Evolutionary conservation across 2,113 vertebrate genomes (phyloP), one percentile per base, ranked within the genome.

Genomic region (Myotis lucifugus): DNA sequence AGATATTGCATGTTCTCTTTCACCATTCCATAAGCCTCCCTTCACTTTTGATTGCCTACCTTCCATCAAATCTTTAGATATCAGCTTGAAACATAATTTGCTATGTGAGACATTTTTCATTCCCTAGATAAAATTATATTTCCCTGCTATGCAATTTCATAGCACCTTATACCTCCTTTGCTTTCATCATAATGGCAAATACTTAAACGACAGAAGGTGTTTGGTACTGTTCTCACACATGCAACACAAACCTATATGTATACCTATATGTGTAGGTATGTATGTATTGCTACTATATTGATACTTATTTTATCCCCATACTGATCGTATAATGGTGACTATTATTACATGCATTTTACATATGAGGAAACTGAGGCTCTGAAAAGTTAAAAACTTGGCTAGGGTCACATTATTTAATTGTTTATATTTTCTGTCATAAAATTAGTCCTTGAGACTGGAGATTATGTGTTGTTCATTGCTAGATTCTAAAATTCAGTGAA

Each of bases 41-140:
- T 69, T 87, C 40, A 77, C 14, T 90, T 88, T 14, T 37, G 52
- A 92, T 90, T 79, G 61, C 54, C 27, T 73, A 29, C 23, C 6
- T 94, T 67, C 64, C 46, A 94, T 40, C n/a, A 29, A 87, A 61
- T 61, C 27, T 67, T 95, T 21, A 72, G 11, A 2, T 87, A 93
- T 59, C 42, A 88, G 23, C 23, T 82, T 89, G 66, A 82, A 95
- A 90, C 8, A 54, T 76, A 72, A 84, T 79, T 90, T 92, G 13
- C 23, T 83, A 6, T 52, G 21, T 83, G 74, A 93, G 52, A 23
- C 40, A 73, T 84, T 64, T 92, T 87, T 94, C n/a, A 73, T 40
- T 8, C 59, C 54, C 54, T 66, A 54, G 54, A 87, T 87, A 82
- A 92, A 96, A 92, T 74, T 73, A 77, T 84, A 37, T 79, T 52